Percentiles rank a stretch among this genome's conserved stretches.
Conservation (phyloP, 2,888 invertebrate genomes). For the Harpagoxenus sublaevis region DNA sequence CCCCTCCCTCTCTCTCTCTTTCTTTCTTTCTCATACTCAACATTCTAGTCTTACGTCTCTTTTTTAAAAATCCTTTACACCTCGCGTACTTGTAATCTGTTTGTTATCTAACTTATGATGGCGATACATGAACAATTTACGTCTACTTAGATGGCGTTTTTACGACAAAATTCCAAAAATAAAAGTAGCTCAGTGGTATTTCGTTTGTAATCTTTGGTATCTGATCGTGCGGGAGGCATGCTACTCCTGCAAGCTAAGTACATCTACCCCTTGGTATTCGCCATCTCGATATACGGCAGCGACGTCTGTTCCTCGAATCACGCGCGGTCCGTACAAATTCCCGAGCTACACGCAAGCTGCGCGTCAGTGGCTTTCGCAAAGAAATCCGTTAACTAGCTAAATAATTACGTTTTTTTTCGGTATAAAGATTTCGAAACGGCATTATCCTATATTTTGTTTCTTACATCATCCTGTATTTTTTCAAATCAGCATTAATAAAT, state of each 20-base stretch:
- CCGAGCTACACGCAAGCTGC: constrained; percentile 65
- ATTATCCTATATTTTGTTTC: background rate
- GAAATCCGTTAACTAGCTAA: constrained; percentile 46
- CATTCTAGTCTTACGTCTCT: constrained; percentile 24
- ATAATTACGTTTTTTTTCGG: constrained; percentile 9
- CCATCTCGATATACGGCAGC: constrained; percentile 69
- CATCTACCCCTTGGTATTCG: constrained; percentile 47
- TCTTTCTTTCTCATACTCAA: background rate
- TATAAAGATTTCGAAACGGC: background rate
- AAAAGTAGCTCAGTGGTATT: constrained; percentile 68
- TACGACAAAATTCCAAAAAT: constrained; percentile 35
- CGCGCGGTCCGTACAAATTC: constrained; percentile 73
- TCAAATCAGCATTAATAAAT: background rate
- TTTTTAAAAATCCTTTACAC: background rate
- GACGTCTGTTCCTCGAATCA: constrained; percentile 73
- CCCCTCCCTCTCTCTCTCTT: too few species aligned
- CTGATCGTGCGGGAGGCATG: constrained; percentile 68
- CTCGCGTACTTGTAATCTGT: background rate
- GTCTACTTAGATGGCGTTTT: constrained; percentile 51
- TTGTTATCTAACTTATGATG: constrained; percentile 12
- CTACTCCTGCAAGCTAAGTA: constrained; percentile 45
- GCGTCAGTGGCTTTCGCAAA: constrained; percentile 54
- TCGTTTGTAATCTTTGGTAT: constrained; percentile 68
- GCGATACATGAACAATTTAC: constrained; percentile 39
- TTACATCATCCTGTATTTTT: background rate